Conservation (phyloP, 1,140 invertebrate species). For the Homalodisca vitripennis region DNA sequence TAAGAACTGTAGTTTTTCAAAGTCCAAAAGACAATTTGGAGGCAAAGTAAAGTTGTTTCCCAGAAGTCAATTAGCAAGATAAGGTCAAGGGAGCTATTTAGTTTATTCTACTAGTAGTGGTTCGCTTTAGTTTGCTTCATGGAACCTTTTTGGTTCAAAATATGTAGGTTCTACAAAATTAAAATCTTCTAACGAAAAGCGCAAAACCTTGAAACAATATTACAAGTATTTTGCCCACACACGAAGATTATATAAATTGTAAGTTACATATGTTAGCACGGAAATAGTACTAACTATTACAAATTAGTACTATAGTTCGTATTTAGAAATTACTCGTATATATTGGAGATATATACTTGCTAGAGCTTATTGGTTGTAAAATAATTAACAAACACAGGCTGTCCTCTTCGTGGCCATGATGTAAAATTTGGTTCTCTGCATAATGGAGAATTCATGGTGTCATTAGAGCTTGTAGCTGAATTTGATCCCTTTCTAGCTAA, state of each 20-base stretch:
- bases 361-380: constrained; percentile 40
- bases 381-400: constrained; percentile 37
- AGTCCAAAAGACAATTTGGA: too few species aligned
- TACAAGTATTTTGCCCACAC: constrained; percentile 29
- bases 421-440: constrained; percentile 41
- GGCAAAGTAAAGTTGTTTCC: constrained; percentile 37
- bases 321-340: constrained; percentile 31
- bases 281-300: constrained; percentile 30
- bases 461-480: constrained; percentile 44
- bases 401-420: constrained; percentile 41
- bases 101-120: constrained; percentile 41
- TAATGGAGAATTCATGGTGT: constrained; percentile 42
- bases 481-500: constrained; percentile 46
- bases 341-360: constrained; percentile 39
- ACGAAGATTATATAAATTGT: too few species aligned
- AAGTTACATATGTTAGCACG: constrained; percentile 31
- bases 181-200: constrained; percentile 32
- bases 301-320: constrained; percentile 3
- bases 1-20: too few species aligned
- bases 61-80: constrained; percentile 40
- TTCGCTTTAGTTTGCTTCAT: constrained; percentile 40
- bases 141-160: constrained; percentile 38
- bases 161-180: constrained; percentile 34
- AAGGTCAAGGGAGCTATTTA: background rate
- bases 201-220: constrained; percentile 43